Evolutionary conservation across 1,140 invertebrate species (phyloP).

Genomic region (Lethrus apterus): DNA sequence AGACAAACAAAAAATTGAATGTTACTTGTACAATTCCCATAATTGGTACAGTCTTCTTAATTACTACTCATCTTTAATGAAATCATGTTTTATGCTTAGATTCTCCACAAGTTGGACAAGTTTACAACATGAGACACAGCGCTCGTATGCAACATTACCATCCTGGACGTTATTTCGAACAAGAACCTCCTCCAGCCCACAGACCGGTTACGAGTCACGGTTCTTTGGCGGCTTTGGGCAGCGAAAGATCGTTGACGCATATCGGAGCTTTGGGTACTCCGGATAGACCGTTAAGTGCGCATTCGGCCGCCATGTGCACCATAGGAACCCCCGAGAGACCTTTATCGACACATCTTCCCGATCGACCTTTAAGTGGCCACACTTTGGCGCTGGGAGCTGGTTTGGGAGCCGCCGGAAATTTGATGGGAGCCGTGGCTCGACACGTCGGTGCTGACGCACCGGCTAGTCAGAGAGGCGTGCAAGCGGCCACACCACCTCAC

Average conservation of each 20-base stretch:
- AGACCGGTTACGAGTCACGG: conserved; percentile 44
- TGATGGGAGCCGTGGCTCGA: conserved; percentile 43
- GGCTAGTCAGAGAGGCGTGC: conserved; percentile 48
- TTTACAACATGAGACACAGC: conserved; percentile 52
- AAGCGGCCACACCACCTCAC: conserved; percentile 61
- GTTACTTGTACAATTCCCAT: no score
- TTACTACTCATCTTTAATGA: background rate
- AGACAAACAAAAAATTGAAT: background rate
- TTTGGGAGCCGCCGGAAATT: conserved; percentile 38
- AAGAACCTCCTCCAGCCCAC: conserved; percentile 59
- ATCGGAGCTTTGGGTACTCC: conserved; percentile 36
- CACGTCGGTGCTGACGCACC: conserved; percentile 46
- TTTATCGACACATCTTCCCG: conserved; percentile 22
- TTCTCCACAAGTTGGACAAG: conserved; percentile 64
- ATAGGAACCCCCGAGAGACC: conserved; percentile 36
- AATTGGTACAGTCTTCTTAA: no score
- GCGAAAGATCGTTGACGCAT: conserved; percentile 38
- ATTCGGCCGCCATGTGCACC: conserved; percentile 28
- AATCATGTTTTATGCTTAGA: conserved; percentile 37
- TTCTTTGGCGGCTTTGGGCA: conserved; percentile 36
- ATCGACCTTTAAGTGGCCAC: conserved; percentile 20
- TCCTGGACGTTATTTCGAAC: conserved; percentile 28
- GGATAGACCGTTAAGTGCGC: conserved; percentile 21
- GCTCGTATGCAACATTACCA: conserved; percentile 46
- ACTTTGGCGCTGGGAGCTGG: conserved; percentile 26